These are phyloP conservation scores for Pseudoips prasinana DNA, from an alignment of 2,888 invertebrate genomes.

Conservation along the genomic window DNA sequence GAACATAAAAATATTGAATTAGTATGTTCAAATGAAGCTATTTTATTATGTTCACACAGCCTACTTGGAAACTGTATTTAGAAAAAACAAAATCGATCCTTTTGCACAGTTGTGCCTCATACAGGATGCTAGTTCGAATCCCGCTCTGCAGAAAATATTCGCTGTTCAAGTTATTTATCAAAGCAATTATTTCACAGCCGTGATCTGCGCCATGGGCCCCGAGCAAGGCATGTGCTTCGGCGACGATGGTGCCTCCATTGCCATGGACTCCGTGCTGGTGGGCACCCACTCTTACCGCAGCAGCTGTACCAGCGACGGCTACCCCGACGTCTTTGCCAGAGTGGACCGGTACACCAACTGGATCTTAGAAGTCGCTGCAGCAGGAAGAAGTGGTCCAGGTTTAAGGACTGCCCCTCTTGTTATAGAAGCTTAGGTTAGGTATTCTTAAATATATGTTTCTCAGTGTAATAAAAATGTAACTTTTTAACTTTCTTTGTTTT, in stretches of 20 bases:
- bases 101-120: too few relatives aligned
- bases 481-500: too few relatives aligned
- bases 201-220: slow-evolving; percentile 45
- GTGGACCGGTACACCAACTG: slow-evolving; percentile 48
- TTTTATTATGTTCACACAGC: too few relatives aligned
- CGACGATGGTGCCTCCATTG: slow-evolving; percentile 60
- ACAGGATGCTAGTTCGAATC: too few relatives aligned
- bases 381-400: slow-evolving; percentile 12
- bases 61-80: too few relatives aligned
- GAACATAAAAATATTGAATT: too few relatives aligned
- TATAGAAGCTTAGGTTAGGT: slow-evolving; percentile 1
- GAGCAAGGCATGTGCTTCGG: slow-evolving; percentile 49
- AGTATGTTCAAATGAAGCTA: too few relatives aligned
- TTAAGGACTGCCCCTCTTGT: slow-evolving; percentile 17
- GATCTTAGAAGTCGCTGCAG: slow-evolving; percentile 46
- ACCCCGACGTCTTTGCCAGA: slow-evolving; percentile 53
- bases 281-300: slow-evolving; percentile 45
- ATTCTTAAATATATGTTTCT: too few relatives aligned
- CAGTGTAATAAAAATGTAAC: too few relatives aligned
- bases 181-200: slow-evolving; percentile 35
- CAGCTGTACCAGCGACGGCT: slow-evolving; percentile 32
- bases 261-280: slow-evolving; percentile 34
- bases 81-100: too few relatives aligned
- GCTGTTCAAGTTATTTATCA: too few relatives aligned
- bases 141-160: too few relatives aligned